Evolutionary conservation across 2,797 vertebrate species (phyloP), one percentile per base, ranked within the genome.

Genomic region (Danio aesculapii): DNA sequence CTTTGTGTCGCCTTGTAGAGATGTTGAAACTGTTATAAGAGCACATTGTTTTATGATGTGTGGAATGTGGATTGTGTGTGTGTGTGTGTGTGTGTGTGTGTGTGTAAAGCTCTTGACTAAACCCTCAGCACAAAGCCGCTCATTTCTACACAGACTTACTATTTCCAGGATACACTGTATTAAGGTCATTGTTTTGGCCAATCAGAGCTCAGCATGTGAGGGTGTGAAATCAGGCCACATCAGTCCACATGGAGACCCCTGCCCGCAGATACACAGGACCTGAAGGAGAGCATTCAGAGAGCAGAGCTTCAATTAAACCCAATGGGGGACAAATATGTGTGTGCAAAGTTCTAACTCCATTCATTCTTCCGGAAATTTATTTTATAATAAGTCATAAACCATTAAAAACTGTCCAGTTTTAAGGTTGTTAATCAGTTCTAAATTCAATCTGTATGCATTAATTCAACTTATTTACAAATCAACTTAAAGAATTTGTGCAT

Each of bases 91-190:
- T 79, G 17, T 71, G 43, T 78, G 30, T 68, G 53, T 81, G 55
- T 75, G 47, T 8, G 41, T 79, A 91, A 92, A 91, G 85, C 89
- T 84, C 84, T 87, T 88, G 88, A 85, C 59, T 64, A 83, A 83
- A 84, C 50, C 78, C 76, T 79, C 66, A 21, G 50, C 69, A 59
- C 46, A 59, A 75, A 83, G 76, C 79, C 76, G 39, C 46, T 59
- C 0, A 58, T 47, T 77, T 78, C 58, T 62, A 47, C 8, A 6
- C 55, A 73, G 62, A 57, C 52, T 8, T 41, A 52, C 8, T 57
- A n/a, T 58, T 80, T 77, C 43, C n/a, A 55, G 41, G 43, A 75
- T 79, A 14, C 9, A n/a, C 68, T 62, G 69, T 83, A 81, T 81
- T 67, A 82, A 21, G 78, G 69, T 80, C 66, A 85, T 39, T 70